Conservation (phyloP, 2,797 vertebrate genomes). For the Trichosurus vulpecula region DNA sequence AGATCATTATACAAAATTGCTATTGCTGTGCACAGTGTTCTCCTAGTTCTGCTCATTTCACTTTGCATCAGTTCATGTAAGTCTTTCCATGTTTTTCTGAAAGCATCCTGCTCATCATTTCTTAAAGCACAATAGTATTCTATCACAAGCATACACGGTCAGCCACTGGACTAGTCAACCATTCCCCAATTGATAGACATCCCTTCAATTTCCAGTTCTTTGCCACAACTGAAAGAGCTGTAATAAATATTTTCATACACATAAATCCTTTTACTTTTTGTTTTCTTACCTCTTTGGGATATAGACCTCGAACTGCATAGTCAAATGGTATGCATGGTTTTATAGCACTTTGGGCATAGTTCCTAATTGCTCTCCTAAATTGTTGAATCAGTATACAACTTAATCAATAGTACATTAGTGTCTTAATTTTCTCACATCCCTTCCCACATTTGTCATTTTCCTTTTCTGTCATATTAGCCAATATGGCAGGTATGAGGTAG, state of each 20-base stretch:
- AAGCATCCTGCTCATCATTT: background rate
- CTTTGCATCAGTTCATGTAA: background rate
- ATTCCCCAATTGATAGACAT: background rate
- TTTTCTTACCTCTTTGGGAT: background rate
- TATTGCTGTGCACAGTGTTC: background rate
- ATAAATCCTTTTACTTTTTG: background rate
- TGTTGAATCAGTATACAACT: too few species aligned
- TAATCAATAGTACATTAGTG: too few species aligned
- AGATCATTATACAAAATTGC: background rate
- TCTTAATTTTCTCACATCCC: too few species aligned
- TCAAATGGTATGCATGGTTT: too few species aligned
- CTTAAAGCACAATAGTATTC: background rate
- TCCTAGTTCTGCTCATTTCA: background rate
- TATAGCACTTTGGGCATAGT: too few species aligned
- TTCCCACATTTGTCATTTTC: too few species aligned
- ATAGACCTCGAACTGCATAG: too few species aligned
- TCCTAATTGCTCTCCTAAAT: too few species aligned
- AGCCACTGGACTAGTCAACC: too few species aligned
- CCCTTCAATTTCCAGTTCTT: background rate
- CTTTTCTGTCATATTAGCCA: too few species aligned
- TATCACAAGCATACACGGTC: background rate
- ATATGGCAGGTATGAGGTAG: too few species aligned
- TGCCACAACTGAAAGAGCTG: background rate
- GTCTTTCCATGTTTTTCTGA: background rate
- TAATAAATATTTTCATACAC: background rate